phyloP scores from a whole-genome alignment of 2,797 vertebrate genomes.

The Aldrovandia affinis region DNA sequence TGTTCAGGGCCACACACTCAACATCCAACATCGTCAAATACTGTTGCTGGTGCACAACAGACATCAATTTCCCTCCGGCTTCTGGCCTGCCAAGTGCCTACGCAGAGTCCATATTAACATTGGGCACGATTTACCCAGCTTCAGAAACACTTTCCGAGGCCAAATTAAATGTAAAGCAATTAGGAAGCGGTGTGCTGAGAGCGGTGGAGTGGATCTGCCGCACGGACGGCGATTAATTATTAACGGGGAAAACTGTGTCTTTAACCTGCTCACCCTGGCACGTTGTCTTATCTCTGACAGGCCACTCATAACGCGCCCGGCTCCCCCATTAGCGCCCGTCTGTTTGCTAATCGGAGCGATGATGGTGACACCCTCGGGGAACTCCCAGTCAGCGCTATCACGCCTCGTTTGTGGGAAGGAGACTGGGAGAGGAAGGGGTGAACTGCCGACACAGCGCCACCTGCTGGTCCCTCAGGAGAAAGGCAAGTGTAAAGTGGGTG shows the following conservation, averaged over 20 bases:
- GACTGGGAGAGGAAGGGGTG: constrained; percentile 69
- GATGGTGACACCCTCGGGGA: constrained; percentile 75
- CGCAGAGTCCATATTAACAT: constrained; percentile 66
- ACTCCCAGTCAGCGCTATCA: constrained; percentile 76
- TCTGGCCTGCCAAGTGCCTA: constrained; percentile 46
- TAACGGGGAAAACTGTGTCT: constrained; percentile 79
- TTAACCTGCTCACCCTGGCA: constrained; percentile 77
- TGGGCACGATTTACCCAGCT: constrained; percentile 71
- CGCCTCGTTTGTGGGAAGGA: constrained; percentile 68
- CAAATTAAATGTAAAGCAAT: constrained; percentile 81
- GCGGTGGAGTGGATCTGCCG: constrained; percentile 74
- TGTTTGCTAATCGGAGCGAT: constrained; percentile 73
- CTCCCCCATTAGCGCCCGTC: constrained; percentile 72
- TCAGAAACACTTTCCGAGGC: constrained; percentile 68
- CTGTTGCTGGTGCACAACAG: too few relatives aligned
- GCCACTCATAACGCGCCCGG: constrained; percentile 73
- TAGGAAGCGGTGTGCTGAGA: constrained; percentile 76
- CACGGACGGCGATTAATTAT: constrained; percentile 79
- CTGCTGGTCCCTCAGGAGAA: not conserved
- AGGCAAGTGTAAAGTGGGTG: constrained; percentile 26
- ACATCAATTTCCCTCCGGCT: constrained; percentile 44
- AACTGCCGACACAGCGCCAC: not conserved
- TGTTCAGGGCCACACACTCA: not conserved
- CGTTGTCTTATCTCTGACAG: constrained; percentile 77
- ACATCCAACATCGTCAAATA: too few relatives aligned